Percentiles rank a stretch among this genome's conserved stretches.
Evolutionary conservation across 2,797 vertebrate genomes (phyloP).

Genomic region (Ataeniobius toweri): DNA sequence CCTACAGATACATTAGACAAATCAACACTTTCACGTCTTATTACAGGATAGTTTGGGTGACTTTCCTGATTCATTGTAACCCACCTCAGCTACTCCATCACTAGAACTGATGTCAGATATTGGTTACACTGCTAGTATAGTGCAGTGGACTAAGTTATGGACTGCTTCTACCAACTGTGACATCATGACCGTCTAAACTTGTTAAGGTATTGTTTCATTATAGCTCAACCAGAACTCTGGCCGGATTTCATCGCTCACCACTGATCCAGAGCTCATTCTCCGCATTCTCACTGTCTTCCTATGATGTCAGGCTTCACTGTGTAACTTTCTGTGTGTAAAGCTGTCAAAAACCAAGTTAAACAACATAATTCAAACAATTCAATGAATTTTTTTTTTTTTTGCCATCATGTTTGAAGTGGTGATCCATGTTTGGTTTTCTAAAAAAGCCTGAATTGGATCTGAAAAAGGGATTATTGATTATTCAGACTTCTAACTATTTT

Average conservation of each 20-base stretch:
- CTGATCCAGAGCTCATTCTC: too few relatives aligned
- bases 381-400: background rate
- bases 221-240: too few relatives aligned
- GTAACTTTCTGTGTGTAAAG: too few relatives aligned
- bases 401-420: background rate
- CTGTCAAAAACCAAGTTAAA: too few relatives aligned
- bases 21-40: background rate
- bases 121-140: too few relatives aligned
- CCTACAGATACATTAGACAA: slow-evolving; percentile 69
- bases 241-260: background rate
- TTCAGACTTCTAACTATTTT: background rate
- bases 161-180: background rate
- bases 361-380: background rate
- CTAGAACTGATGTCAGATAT: background rate
- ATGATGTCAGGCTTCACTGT: too few relatives aligned
- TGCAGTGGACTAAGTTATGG: too few relatives aligned
- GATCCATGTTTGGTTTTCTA: background rate
- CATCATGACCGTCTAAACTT: background rate
- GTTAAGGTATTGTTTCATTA: background rate
- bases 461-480: background rate
- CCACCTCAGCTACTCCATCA: background rate
- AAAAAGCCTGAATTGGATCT: background rate
- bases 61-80: background rate
- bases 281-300: too few relatives aligned
- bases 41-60: background rate